Evolutionary conservation across 1,140 invertebrate genomes (phyloP).

Genomic region (Helicoverpa armigera): DNA sequence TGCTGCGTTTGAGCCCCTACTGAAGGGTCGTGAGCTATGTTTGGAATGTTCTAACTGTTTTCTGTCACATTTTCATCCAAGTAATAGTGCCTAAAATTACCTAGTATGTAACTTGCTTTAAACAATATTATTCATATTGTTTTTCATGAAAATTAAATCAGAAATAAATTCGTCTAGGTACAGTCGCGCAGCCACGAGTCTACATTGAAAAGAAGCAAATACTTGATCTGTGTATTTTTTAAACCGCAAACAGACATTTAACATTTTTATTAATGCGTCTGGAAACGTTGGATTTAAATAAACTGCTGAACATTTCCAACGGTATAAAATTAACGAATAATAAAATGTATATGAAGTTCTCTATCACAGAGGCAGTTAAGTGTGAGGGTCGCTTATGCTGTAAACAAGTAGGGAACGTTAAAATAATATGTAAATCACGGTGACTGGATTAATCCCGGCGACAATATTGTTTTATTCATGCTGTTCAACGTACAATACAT

Average conservation of each 20-base stretch:
- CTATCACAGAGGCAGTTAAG: slow-evolving; percentile 40
- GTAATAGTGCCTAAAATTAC: too few relatives aligned
- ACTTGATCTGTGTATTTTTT: slow-evolving; percentile 34
- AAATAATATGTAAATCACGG: slow-evolving; percentile 35
- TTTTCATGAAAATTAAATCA: neutral
- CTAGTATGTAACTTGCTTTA: too few relatives aligned
- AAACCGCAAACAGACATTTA: slow-evolving; percentile 36
- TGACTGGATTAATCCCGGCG: slow-evolving; percentile 7
- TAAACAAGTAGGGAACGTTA: slow-evolving; percentile 4
- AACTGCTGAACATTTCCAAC: slow-evolving; percentile 29
- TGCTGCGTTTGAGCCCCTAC: too few relatives aligned
- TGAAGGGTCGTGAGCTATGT: too few relatives aligned
- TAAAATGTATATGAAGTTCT: slow-evolving; percentile 2
- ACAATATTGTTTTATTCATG: slow-evolving; percentile 44
- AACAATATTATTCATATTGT: too few relatives aligned
- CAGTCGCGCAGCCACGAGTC: neutral
- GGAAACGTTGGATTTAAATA: slow-evolving; percentile 24
- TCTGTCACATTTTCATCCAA: too few relatives aligned
- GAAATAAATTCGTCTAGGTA: neutral
- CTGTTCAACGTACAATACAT: slow-evolving; percentile 26
- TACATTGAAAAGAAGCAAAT: slow-evolving; percentile 22
- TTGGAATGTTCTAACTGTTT: too few relatives aligned
- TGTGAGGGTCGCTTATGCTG: slow-evolving; percentile 31
- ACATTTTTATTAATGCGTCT: slow-evolving; percentile 42
- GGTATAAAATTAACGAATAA: slow-evolving; percentile 32